Percentiles rank a stretch among this genome's conserved stretches.
Evolutionary conservation across 2,113 vertebrate species (phyloP).

Genomic region (Lethenteron reissneri): DNA sequence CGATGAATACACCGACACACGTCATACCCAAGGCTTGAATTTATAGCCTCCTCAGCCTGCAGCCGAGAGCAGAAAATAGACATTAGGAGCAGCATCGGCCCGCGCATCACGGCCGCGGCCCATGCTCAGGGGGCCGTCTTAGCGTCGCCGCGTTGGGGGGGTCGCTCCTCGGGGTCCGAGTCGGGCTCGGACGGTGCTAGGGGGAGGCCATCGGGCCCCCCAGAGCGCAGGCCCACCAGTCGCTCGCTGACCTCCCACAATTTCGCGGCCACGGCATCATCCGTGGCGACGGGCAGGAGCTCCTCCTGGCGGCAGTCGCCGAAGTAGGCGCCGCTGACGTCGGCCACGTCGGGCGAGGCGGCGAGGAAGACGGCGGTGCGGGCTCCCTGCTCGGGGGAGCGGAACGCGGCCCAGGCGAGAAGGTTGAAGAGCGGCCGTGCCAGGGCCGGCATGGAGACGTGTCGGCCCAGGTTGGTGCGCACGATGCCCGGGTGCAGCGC

Average conservation of each 20-base stretch:
- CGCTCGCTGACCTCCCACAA: constrained; percentile 71
- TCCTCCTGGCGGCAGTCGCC: constrained; percentile 62
- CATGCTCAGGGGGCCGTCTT: too few relatives aligned
- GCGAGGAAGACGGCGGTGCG: constrained; percentile 68
- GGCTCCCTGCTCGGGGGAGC: constrained; percentile 61
- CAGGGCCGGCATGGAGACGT: constrained; percentile 53
- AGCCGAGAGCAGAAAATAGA: too few relatives aligned
- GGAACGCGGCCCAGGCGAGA: constrained; percentile 53
- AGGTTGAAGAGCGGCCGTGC: constrained; percentile 53
- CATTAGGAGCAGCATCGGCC: too few relatives aligned
- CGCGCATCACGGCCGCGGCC: too few relatives aligned
- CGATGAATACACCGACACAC: too few relatives aligned
- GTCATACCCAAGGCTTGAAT: too few relatives aligned
- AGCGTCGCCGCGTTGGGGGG: too few relatives aligned
- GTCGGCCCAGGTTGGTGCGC: constrained; percentile 56
- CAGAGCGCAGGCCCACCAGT: constrained; percentile 43
- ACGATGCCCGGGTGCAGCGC: constrained; percentile 65
- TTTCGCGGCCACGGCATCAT: constrained; percentile 43
- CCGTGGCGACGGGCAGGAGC: constrained; percentile 48
- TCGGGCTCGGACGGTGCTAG: too few relatives aligned
- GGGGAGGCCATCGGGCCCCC: too few relatives aligned
- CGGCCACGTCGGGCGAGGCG: constrained; percentile 53
- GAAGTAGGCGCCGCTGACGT: constrained; percentile 61
- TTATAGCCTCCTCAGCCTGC: too few relatives aligned
- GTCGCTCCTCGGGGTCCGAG: too few relatives aligned